phyloP scores from a whole-genome alignment of 1,140 invertebrate species.

The Papilio polytes region DNA sequence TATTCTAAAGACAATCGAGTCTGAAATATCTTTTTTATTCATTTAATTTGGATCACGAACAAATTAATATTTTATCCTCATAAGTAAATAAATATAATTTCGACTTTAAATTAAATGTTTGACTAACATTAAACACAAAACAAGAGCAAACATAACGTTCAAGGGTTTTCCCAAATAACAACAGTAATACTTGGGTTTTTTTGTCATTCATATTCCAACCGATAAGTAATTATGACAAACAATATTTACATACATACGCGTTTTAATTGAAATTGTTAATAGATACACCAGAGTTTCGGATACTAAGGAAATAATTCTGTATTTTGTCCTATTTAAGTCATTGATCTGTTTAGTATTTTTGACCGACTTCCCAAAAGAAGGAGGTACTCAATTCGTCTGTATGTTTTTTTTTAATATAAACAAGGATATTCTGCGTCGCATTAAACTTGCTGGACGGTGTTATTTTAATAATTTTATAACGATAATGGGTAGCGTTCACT shows the following conservation, averaged over 20 bases:
- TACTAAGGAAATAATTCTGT: too few relatives aligned
- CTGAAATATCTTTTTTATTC: neutral
- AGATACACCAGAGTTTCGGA: neutral
- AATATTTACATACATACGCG: neutral
- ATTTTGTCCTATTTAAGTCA: too few relatives aligned
- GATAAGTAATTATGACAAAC: neutral
- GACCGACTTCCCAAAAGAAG: too few relatives aligned
- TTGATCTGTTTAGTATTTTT: too few relatives aligned
- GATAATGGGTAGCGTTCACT: conserved; percentile 44
- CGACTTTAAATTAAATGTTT: neutral
- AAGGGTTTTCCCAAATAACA: neutral
- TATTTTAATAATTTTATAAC: conserved; percentile 33
- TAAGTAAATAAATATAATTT: neutral
- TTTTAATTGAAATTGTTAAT: neutral
- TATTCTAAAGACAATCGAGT: conserved; percentile 1
- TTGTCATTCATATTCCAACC: neutral
- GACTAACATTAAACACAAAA: neutral
- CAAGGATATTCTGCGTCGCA: neutral
- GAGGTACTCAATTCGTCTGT: too few relatives aligned
- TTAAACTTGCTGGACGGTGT: neutral
- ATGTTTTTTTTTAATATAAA: too few relatives aligned
- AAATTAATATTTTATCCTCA: neutral
- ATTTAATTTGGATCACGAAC: neutral
- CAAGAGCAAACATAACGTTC: neutral
- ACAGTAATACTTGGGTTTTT: neutral